Base-by-base conservation (phyloP, 2,888 invertebrate genomes). In the Philereme vetulata region DNA sequence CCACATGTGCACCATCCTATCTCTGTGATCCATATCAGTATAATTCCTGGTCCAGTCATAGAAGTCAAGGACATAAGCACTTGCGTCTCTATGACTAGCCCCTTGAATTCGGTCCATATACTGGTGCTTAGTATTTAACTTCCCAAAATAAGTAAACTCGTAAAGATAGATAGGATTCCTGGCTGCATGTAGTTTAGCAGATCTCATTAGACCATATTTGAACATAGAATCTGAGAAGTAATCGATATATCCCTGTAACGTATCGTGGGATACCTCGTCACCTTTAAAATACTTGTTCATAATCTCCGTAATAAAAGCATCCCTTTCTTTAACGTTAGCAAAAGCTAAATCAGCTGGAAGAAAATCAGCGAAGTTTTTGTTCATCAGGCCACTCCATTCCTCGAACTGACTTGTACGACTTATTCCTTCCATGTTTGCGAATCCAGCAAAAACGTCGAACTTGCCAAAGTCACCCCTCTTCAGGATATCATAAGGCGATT, bases 201-300 rank as follows among this genome's bases (percentile, higher is more conserved):
- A 90, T 59, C 83, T 88, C 63, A 90, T 71, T 46, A 90, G 85
- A 0, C 77, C 72, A 59, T 89, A 87, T 56, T 86, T 90, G 52
- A 90, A 90, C 90, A 91, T 90, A 0, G 84, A 72, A 65, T 90
- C 92, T 1, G 90, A 89, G 52, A 88, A 90, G 62, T 89, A 92
- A 64, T 91, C 83, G 4, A 91, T 70, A 42, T 84, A 92, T 6
- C 70, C 79, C 66, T 81, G 78, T 4, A 86, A 52, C 9, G 74
- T 80, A 8, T 86, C 78, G 8, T 69, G 63, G 6, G 80, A 75
- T 0, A 90, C 65, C 46, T 83, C 72, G 66, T 88, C 74, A 1
- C 70, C 78, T 57, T 86, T 77, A 44, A 91, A 92, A 64, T 92
- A 92, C 59, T 75, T 65, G 33, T 82, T 60, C 56, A 80, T 86